phyloP scores from a whole-genome alignment of 2,888 invertebrate species.

The Strigamia maritima region DNA sequence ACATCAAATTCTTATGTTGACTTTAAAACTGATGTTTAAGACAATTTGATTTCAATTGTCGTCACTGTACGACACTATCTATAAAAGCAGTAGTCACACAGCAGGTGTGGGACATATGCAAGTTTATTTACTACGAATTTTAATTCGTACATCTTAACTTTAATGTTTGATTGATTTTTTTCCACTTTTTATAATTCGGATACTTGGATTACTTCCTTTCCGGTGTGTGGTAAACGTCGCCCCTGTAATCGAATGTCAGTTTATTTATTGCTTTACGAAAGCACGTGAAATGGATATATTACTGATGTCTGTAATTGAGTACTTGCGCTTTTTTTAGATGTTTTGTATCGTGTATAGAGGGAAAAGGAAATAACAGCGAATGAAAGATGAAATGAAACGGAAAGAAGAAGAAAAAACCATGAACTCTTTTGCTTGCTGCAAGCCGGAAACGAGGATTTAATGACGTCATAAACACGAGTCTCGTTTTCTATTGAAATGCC shows the following conservation, averaged over 20 bases:
- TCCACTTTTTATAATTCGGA: not conserved
- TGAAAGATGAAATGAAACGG: conserved; percentile 12
- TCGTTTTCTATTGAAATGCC: not conserved
- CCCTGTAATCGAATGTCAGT: not conserved
- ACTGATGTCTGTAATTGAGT: not conserved
- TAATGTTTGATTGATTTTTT: not conserved
- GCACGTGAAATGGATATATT: not conserved
- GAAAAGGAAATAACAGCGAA: not conserved
- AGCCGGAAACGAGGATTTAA: conserved; percentile 27
- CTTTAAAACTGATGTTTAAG: no score
- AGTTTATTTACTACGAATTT: no score
- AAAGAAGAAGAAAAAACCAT: not conserved
- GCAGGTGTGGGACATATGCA: no score
- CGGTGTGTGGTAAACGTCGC: not conserved
- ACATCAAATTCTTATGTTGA: no score
- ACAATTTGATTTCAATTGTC: no score
- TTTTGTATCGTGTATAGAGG: not conserved
- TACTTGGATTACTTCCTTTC: not conserved
- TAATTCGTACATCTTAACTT: no score
- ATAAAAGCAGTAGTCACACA: no score
- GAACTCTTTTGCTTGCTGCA: not conserved
- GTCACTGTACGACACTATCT: no score
- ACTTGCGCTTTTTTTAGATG: not conserved
- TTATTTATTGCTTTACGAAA: conserved; percentile 1
- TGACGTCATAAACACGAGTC: conserved; percentile 23